Evolutionary conservation across 2,888 invertebrate genomes (phyloP).

Genomic region (Sarcophaga subvicina): DNA sequence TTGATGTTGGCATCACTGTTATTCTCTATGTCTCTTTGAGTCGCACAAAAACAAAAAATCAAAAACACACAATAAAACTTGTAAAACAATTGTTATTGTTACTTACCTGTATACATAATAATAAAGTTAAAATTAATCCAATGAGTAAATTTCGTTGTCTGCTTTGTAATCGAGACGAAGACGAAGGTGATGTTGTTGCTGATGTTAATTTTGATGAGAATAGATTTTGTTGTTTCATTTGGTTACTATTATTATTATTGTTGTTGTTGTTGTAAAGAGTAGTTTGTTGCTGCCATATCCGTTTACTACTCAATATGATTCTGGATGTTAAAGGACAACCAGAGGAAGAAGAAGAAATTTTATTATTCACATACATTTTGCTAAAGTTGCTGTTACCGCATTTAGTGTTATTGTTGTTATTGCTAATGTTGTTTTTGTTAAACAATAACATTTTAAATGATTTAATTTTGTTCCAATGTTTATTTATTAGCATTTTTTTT

Average conservation of each 20-base stretch:
- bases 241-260: constrained; percentile 24
- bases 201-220: constrained; percentile 6
- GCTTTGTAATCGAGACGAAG: constrained; percentile 50
- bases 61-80: background rate
- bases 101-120: constrained; percentile 72
- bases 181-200: constrained; percentile 43
- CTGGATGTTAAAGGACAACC: background rate
- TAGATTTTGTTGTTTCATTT: background rate
- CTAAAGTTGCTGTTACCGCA: constrained; percentile 34
- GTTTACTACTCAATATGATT: background rate
- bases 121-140: constrained; percentile 71
- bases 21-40: no score
- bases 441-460: constrained; percentile 48
- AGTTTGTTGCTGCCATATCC: background rate
- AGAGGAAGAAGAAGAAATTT: constrained; percentile 6
- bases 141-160: constrained; percentile 71
- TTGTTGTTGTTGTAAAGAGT: constrained; percentile 39
- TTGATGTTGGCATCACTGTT: no score
- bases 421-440: constrained; percentile 6
- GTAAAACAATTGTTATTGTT: background rate
- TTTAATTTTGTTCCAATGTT: constrained; percentile 54
- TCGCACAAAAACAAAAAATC: background rate
- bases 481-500: constrained; percentile 57
- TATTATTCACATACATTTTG: constrained; percentile 4
- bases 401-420: constrained; percentile 16